Evolutionary conservation across 2,797 vertebrate genomes (phyloP).

Genomic region (Sciaenops ocellatus): DNA sequence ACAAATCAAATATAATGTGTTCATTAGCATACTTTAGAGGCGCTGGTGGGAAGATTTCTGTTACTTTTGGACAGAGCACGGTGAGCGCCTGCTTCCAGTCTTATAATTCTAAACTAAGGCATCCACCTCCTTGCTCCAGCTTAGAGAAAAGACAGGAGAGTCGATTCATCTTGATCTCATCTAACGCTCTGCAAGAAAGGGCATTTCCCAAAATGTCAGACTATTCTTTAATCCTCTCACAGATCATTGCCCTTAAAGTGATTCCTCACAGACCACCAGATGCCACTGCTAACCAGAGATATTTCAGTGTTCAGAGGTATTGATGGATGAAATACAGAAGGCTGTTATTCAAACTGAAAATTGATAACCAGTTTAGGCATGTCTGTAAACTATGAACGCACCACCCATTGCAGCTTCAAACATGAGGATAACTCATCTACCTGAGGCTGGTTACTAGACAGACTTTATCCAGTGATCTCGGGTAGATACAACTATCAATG

Average conservation of each 20-base stretch:
- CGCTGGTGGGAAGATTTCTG: not conserved
- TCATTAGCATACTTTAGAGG: no score
- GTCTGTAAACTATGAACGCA: not conserved
- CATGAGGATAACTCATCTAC: not conserved
- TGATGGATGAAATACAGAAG: not conserved
- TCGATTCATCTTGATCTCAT: not conserved
- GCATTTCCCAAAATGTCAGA: not conserved
- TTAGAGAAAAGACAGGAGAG: not conserved
- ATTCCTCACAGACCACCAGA: not conserved
- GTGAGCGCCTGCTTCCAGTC: not conserved
- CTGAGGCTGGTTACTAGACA: not conserved
- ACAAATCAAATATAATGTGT: not conserved
- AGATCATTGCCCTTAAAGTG: not conserved
- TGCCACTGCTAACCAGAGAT: conserved; percentile 1
- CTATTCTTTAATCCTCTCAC: not conserved
- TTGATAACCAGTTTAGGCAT: not conserved
- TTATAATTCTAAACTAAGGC: not conserved
- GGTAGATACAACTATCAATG: not conserved
- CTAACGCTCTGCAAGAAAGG: not conserved
- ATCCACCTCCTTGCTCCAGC: not conserved
- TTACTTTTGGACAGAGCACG: not conserved
- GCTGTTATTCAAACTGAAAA: not conserved
- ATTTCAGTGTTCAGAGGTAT: not conserved
- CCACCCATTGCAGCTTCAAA: not conserved
- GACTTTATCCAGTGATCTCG: not conserved